Evolutionary conservation across 2,888 invertebrate genomes (phyloP).

Genomic region (Torymus tubicola): DNA sequence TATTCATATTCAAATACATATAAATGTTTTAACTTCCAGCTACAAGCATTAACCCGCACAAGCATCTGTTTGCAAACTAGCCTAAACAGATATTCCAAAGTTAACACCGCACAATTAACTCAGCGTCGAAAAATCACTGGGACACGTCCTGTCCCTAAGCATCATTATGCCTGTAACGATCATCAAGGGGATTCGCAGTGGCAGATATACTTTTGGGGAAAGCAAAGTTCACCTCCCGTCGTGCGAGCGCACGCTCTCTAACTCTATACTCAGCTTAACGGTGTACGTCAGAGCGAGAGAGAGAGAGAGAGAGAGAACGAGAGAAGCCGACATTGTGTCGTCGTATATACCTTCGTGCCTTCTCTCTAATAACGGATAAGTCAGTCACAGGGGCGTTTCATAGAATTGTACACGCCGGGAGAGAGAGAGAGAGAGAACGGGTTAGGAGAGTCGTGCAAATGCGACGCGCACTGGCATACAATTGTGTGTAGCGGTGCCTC

Average conservation of each 20-base stretch:
- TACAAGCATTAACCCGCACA: too few relatives aligned
- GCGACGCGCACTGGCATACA: constrained; percentile 1
- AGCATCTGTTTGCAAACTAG: too few relatives aligned
- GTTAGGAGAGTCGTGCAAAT: constrained; percentile 50
- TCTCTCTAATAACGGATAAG: constrained; percentile 61
- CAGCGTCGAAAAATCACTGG: too few relatives aligned
- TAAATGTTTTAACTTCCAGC: too few relatives aligned
- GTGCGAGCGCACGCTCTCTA: background rate
- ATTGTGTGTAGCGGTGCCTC: background rate
- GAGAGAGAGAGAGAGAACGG: constrained; percentile 60
- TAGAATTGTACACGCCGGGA: constrained; percentile 60
- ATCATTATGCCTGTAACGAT: background rate
- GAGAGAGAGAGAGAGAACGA: constrained; percentile 20
- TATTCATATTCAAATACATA: too few relatives aligned
- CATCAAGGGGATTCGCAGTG: constrained; percentile 9
- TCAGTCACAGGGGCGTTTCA: constrained; percentile 61
- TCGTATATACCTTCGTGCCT: constrained; percentile 14
- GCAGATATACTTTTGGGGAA: constrained; percentile 29
- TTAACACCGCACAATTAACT: too few relatives aligned
- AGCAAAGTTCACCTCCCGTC: constrained; percentile 31
- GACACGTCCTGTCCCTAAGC: too few relatives aligned
- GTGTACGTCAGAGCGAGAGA: constrained; percentile 44
- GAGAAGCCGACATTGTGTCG: constrained; percentile 58
- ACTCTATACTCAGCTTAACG: constrained; percentile 58
- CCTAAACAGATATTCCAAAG: too few relatives aligned